Conservation (phyloP, 2,797 vertebrate genomes). For the Onychomys torridus region DNA sequence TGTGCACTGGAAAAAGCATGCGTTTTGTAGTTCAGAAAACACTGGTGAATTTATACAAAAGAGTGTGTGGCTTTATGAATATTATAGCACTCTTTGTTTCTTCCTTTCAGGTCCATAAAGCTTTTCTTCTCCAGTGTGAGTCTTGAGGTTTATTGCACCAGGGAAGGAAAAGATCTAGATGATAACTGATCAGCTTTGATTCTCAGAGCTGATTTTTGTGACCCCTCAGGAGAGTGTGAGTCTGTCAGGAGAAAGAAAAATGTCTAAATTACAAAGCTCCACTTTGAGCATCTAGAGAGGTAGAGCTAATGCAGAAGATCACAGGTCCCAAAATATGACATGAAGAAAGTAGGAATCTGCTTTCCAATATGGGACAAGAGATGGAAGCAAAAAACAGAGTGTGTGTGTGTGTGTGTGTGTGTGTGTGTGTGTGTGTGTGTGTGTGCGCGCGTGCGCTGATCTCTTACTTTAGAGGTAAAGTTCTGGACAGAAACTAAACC, state of each 20-base stretch:
- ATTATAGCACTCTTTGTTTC: not conserved
- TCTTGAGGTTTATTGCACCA: not conserved
- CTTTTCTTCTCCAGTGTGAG: not conserved
- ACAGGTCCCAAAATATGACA: not conserved
- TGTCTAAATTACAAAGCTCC: not conserved
- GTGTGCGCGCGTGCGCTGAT: not conserved
- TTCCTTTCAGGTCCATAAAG: not conserved
- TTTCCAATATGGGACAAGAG: not conserved
- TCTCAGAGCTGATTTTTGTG: not conserved
- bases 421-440: not conserved
- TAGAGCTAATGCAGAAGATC: not conserved
- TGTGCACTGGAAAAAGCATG: not conserved
- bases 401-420: not conserved
- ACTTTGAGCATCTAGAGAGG: not conserved
- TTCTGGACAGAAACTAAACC: not conserved
- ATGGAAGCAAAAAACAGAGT: not conserved
- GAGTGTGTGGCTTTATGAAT: not conserved
- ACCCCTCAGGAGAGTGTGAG: not conserved
- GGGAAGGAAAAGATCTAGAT: not conserved
- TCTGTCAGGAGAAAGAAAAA: not conserved
- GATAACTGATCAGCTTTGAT: slow-evolving; percentile 39
- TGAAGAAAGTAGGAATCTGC: not conserved
- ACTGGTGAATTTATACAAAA: not conserved
- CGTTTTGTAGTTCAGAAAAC: not conserved
- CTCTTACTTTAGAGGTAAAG: not conserved